phyloP scores from a whole-genome alignment of 2,113 vertebrate species.

The Plectropomus leopardus region DNA sequence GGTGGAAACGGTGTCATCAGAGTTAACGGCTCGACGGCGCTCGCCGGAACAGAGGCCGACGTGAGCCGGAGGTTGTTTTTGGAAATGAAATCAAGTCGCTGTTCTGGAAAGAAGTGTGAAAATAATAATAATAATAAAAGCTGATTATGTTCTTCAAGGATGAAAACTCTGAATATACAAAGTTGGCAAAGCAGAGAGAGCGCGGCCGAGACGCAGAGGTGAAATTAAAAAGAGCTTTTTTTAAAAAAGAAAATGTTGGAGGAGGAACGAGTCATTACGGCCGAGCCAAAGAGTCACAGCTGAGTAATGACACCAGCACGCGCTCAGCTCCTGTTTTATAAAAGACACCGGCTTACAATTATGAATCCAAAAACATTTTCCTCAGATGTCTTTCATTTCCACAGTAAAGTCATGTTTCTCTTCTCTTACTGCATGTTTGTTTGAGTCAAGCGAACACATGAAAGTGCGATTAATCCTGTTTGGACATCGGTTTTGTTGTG shows the following conservation, averaged over 20 bases:
- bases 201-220: background rate
- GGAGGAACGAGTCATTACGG: background rate
- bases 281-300: background rate
- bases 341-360: no score
- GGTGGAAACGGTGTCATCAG: background rate
- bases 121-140: conserved; percentile 32
- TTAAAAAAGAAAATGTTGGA: background rate
- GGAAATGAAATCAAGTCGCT: conserved; percentile 49
- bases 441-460: background rate
- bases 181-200: conserved; percentile 7
- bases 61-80: conserved; percentile 33
- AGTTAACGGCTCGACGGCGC: background rate
- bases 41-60: background rate
- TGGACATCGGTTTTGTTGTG: no score
- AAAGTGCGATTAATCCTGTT: no score
- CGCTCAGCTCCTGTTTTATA: no score
- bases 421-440: background rate
- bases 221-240: conserved; percentile 5
- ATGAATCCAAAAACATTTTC: no score
- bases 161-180: conserved; percentile 11
- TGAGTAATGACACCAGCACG: background rate
- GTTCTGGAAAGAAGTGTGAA: conserved; percentile 26
- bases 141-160: conserved; percentile 31
- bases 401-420: no score
- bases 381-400: background rate